These are phyloP conservation scores for Osmerus eperlanus DNA, from an alignment of 2,113 vertebrate species.

Conservation along the genomic window DNA sequence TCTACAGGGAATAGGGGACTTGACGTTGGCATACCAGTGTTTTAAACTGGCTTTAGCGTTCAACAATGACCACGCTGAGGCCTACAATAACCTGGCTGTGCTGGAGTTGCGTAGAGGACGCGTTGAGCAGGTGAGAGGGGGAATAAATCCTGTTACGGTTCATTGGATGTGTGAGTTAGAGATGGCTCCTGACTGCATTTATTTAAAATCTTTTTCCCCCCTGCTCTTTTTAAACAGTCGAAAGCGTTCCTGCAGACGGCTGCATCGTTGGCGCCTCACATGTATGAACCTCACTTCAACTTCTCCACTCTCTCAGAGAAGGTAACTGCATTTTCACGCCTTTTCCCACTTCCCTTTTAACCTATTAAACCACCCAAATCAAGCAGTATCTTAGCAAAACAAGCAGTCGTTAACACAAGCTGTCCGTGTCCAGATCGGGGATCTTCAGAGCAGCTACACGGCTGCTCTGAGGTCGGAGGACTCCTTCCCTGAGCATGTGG, in stretches of 20 bases:
- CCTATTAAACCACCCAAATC: neutral
- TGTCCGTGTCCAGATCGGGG: slow-evolving; percentile 79
- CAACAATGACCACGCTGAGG: slow-evolving; percentile 88
- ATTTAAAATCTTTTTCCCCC: neutral
- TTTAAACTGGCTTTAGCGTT: slow-evolving; percentile 87
- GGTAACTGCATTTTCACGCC: slow-evolving; percentile 67
- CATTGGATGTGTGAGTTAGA: neutral
- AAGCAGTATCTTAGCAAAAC: too few relatives aligned
- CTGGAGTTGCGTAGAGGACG: slow-evolving; percentile 89
- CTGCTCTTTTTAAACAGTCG: slow-evolving; percentile 68
- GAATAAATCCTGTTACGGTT: neutral
- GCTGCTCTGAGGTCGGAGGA: slow-evolving; percentile 85
- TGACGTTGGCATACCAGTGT: slow-evolving; percentile 88
- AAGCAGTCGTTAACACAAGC: too few relatives aligned
- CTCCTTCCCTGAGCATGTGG: slow-evolving; percentile 90
- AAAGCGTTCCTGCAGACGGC: slow-evolving; percentile 91
- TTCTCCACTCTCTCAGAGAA: slow-evolving; percentile 88
- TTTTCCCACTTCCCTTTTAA: neutral
- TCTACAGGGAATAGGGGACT: slow-evolving; percentile 86
- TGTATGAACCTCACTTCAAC: slow-evolving; percentile 98
- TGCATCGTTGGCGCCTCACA: slow-evolving; percentile 83
- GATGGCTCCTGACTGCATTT: neutral
- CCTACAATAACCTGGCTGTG: slow-evolving; percentile 95
- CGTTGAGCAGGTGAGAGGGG: slow-evolving; percentile 83
- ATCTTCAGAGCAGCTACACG: slow-evolving; percentile 92